Evolutionary conservation across 2,797 vertebrate species (phyloP), one percentile per base, ranked within the genome.

Genomic region (Sphenodon punctatus): DNA sequence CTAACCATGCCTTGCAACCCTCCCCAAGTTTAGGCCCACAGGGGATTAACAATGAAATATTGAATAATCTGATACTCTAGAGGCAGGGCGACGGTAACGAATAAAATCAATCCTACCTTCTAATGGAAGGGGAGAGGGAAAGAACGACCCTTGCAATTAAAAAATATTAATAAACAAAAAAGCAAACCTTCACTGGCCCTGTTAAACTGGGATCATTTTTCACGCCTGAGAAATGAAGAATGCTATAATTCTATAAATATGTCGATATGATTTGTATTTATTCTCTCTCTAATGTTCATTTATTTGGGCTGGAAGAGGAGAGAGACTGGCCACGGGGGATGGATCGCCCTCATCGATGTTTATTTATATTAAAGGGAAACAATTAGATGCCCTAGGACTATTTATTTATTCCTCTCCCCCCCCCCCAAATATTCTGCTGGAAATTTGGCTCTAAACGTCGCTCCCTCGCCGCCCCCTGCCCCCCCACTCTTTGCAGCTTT

Each of bases 131-230:
- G 45, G 82, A 67, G 75, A 64, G n/a, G n/a, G n/a, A n/a, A n/a
- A n/a, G n/a, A n/a, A n/a, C n/a, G n/a, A n/a, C n/a, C n/a, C n/a
- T n/a, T n/a, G n/a, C n/a, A n/a, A n/a, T n/a, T n/a, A n/a, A n/a
- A n/a, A n/a, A n/a, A n/a, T n/a, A n/a, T n/a, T n/a, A n/a, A n/a
- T n/a, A n/a, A n/a, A n/a, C n/a, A n/a, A n/a, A n/a, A n/a, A n/a
- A n/a, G n/a, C n/a, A n/a, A 78, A 81, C 85, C 76, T 86, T 90
- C 78, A 87, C 79, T 84, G 92, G 84, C 74, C 79, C 79, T 88
- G 67, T 86, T 87, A 85, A 75, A 71, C 46, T 66, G 88, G 86
- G 88, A 80, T 92, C 85, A 86, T 90, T 90, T 89, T 87, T 84
- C 88, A 77, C 86, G 78, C 87, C 75, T 87, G 56, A 63, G n/a